Conservation (phyloP, 2,888 invertebrate species). For the Drosophila pseudotalamancana region DNA sequence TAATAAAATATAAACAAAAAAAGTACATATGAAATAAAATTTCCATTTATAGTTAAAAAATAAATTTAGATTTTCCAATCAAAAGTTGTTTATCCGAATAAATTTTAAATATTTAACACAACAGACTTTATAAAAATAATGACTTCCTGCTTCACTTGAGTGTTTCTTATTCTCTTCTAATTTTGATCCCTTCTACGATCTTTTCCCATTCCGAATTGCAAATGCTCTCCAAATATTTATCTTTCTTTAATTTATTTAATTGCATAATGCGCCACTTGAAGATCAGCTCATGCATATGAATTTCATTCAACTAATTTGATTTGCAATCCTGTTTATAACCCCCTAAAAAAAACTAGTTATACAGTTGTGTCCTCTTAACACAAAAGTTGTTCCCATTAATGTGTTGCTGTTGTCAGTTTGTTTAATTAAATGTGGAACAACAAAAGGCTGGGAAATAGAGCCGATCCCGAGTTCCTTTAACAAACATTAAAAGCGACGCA, state of each 20-base stretch:
- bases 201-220: neutral
- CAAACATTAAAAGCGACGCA: constrained; percentile 22
- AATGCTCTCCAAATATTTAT: constrained; percentile 49
- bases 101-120: neutral
- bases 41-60: no score
- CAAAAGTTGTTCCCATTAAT: constrained; percentile 33
- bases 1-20: no score
- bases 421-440: constrained; percentile 71
- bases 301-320: constrained; percentile 36
- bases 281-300: constrained; percentile 49
- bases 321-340: constrained; percentile 27
- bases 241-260: constrained; percentile 49
- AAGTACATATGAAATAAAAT: no score
- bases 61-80: no score
- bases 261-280: constrained; percentile 47
- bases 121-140: neutral
- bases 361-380: constrained; percentile 4
- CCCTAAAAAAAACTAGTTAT: constrained; percentile 38
- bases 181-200: no score
- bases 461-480: constrained; percentile 44
- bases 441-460: constrained; percentile 16
- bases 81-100: no score
- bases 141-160: constrained; percentile 1
- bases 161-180: no score
- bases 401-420: constrained; percentile 67